Evolutionary conservation across 2,113 vertebrate species (phyloP).

Genomic region (Tylochromis polylepis): DNA sequence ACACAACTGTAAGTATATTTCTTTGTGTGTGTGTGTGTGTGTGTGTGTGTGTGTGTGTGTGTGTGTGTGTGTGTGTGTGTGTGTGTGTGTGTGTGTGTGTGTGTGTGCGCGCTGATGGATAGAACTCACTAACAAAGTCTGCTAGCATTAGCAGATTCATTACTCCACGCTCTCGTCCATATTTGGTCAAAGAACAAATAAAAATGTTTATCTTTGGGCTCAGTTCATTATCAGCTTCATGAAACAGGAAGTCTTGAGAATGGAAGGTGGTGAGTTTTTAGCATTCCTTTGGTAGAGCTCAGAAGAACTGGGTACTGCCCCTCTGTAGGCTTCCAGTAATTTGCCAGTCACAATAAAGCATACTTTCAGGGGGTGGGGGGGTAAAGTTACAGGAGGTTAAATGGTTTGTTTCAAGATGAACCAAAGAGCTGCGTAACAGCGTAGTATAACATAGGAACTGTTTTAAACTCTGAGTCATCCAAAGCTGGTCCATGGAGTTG

Average conservation of each 20-base stretch:
- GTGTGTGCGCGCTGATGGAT: background rate
- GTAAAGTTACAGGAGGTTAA: background rate
- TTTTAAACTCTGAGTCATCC: background rate
- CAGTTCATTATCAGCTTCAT: background rate
- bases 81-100: background rate
- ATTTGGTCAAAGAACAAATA: background rate
- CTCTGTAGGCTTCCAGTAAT: accelerated
- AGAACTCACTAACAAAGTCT: background rate
- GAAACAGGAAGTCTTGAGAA: background rate
- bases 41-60: background rate
- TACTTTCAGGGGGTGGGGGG: accelerated
- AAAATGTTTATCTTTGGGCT: background rate
- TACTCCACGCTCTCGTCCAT: background rate
- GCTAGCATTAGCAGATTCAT: background rate
- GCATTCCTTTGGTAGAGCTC: background rate
- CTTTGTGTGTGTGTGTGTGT: background rate
- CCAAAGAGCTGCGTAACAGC: no score
- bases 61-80: no score
- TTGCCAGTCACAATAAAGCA: background rate
- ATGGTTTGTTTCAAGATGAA: background rate
- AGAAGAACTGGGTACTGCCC: background rate
- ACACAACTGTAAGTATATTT: conserved; percentile 62
- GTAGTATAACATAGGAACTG: background rate
- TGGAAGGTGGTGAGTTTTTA: background rate
- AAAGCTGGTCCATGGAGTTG: background rate